Percentiles rank a stretch among this genome's conserved stretches.
Conservation (phyloP, 2,888 invertebrate species). For the Epistrophella euchroma region DNA sequence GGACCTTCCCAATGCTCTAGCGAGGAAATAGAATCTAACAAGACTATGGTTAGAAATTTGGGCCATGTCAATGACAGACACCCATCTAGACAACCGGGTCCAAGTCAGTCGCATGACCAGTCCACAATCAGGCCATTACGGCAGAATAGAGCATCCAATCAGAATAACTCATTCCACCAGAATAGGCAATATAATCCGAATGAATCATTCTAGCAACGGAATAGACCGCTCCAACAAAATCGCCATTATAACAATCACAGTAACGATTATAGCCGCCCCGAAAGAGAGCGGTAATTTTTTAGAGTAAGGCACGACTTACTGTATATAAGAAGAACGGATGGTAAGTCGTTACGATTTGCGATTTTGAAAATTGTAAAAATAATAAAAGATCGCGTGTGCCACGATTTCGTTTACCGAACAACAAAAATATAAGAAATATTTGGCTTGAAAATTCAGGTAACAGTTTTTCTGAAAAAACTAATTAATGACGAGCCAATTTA, state of each 20-base stretch:
- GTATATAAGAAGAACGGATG: slow-evolving; percentile 7
- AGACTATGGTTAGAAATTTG: background rate
- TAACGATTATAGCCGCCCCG: background rate
- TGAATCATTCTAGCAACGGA: background rate
- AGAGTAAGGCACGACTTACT: slow-evolving; percentile 19
- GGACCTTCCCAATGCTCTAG: background rate
- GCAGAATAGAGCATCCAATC: background rate
- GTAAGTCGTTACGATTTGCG: background rate
- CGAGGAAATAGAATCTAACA: slow-evolving; percentile 4
- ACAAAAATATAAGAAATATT: no score
- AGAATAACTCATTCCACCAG: background rate
- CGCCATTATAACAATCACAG: background rate
- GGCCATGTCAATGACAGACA: background rate
- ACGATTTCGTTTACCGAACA: no score
- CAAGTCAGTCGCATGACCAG: slow-evolving; percentile 7
- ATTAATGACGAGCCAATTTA: no score
- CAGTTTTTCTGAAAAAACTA: no score
- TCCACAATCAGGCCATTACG: background rate
- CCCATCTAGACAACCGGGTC: background rate
- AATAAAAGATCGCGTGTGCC: no score
- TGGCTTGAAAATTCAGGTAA: no score
- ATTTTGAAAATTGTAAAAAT: no score
- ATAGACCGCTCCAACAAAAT: background rate
- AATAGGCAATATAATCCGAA: background rate
- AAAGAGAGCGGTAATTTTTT: slow-evolving; percentile 3